Conservation (phyloP, 1,140 invertebrate species). For the Drosophila simulans region DNA sequence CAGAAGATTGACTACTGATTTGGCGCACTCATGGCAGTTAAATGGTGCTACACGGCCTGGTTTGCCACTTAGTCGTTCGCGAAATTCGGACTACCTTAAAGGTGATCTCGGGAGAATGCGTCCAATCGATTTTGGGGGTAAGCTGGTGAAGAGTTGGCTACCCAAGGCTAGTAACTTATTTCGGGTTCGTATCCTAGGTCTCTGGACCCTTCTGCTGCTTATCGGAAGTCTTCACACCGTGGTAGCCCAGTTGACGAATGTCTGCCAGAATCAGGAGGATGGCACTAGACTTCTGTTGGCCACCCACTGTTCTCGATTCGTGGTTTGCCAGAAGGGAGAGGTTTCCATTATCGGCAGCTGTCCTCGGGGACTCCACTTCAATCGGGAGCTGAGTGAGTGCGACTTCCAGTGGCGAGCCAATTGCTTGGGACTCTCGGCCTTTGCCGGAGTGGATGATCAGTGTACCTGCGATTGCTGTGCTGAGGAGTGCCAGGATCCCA, state of each 20-base stretch:
- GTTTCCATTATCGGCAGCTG: constrained; percentile 50
- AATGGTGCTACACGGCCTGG: constrained; percentile 36
- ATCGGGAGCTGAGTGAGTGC: constrained; percentile 55
- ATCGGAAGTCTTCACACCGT: constrained; percentile 7
- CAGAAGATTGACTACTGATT: constrained; percentile 75
- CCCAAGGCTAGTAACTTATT: background rate
- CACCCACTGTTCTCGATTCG: constrained; percentile 48
- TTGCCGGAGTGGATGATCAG: constrained; percentile 29
- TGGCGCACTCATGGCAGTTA: constrained; percentile 33
- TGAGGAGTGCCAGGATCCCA: constrained; percentile 39
- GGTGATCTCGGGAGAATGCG: constrained; percentile 4
- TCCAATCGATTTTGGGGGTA: constrained; percentile 12
- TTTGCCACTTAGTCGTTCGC: constrained; percentile 48
- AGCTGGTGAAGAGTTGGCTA: constrained; percentile 1
- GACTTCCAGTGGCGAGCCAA: constrained; percentile 70
- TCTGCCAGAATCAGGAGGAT: constrained; percentile 41
- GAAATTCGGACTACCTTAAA: constrained; percentile 40
- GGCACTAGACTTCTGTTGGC: constrained; percentile 48
- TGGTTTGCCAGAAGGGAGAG: constrained; percentile 42
- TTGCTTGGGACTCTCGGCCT: constrained; percentile 37
- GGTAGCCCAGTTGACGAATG: constrained; percentile 22
- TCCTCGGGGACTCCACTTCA: constrained; percentile 65
- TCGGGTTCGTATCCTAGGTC: background rate
- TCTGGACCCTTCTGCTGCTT: constrained; percentile 21
- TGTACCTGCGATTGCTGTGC: constrained; percentile 62